phyloP scores from a whole-genome alignment of 2,113 vertebrate genomes.

The Sturnira hondurensis region DNA sequence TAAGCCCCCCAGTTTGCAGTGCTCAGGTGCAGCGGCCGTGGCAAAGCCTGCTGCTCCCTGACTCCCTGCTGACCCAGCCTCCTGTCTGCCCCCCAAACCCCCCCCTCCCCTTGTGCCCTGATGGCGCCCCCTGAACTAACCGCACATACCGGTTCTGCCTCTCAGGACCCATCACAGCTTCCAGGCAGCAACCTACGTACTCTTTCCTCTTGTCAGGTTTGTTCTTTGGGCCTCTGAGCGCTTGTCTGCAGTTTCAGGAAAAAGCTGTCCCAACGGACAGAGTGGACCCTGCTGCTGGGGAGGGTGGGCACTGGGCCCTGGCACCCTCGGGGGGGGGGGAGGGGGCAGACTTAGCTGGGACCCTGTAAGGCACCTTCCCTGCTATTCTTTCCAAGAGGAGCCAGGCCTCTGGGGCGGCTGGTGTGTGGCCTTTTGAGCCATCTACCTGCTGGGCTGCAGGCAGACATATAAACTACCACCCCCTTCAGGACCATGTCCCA shows the following conservation, averaged over 20 bases:
- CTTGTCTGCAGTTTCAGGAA: neutral
- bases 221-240: neutral
- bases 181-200: neutral
- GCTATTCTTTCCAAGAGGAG: neutral
- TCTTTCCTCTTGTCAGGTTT: neutral
- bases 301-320: accelerated
- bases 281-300: neutral
- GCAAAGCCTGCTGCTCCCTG: neutral
- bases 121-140: accelerated
- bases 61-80: neutral
- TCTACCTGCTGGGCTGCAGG: neutral
- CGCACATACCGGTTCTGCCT: neutral
- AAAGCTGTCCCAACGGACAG: accelerated
- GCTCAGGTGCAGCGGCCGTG: accelerated
- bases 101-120: neutral
- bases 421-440: neutral
- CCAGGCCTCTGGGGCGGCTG: neutral
- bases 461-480: neutral
- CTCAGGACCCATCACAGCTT: no score
- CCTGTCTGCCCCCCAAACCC: neutral
- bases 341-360: accelerated
- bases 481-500: neutral
- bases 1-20: accelerated
- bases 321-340: neutral
- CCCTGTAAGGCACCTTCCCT: neutral